Evolutionary conservation across 2,797 vertebrate genomes (phyloP).

Genomic region (Chanos chanos): DNA sequence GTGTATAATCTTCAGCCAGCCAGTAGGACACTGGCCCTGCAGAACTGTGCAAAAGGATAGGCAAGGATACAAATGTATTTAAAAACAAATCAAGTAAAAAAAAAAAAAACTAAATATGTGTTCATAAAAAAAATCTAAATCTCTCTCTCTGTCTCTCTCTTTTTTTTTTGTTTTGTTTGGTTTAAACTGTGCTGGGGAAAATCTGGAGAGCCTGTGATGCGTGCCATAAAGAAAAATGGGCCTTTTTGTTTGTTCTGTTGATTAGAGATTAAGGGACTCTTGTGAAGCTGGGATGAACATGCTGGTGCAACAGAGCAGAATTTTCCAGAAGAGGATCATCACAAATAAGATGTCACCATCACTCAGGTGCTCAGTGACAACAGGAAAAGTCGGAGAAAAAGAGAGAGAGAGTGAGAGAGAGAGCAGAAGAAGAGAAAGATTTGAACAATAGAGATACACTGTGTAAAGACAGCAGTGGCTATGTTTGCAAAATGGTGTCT

Average conservation of each 20-base stretch:
- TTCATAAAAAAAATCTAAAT: too few relatives aligned
- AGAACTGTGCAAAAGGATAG: too few relatives aligned
- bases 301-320: background rate
- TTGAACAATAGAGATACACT: background rate
- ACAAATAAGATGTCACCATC: conserved; percentile 25
- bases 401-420: background rate
- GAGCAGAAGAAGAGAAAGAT: background rate
- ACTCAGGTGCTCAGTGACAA: conserved; percentile 1
- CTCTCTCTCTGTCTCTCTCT: too few relatives aligned
- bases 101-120: too few relatives aligned
- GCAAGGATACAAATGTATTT: too few relatives aligned
- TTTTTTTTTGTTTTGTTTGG: too few relatives aligned
- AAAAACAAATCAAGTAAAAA: too few relatives aligned
- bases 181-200: background rate
- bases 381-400: too few relatives aligned
- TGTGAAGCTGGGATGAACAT: background rate
- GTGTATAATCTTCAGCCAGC: too few relatives aligned
- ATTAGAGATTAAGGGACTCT: conserved; percentile 23
- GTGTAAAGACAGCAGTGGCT: too few relatives aligned
- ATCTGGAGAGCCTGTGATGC: conserved; percentile 13
- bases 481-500: too few relatives aligned
- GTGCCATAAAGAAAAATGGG: conserved; percentile 11
- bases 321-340: background rate
- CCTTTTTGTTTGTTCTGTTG: conserved; percentile 26
- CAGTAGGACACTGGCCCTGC: too few relatives aligned